Evolutionary conservation across 2,888 invertebrate species (phyloP).

Genomic region (Cephus spinipes): DNA sequence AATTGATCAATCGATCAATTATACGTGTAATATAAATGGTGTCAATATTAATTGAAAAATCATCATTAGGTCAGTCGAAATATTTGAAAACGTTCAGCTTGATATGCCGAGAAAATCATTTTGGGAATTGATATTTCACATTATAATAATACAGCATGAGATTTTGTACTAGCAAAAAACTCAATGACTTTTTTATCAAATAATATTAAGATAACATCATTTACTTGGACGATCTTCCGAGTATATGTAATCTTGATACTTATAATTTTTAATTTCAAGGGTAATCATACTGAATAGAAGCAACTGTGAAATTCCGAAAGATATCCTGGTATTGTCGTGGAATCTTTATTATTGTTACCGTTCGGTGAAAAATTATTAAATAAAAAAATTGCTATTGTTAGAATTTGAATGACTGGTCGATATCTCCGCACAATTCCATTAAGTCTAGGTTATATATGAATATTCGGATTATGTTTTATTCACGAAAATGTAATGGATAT

Average conservation of each 20-base stretch:
- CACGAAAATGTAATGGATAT: neutral
- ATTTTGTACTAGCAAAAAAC: neutral
- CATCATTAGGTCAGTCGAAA: neutral
- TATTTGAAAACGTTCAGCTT: neutral
- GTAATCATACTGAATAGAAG: neutral
- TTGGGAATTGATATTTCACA: neutral
- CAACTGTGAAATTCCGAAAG: neutral
- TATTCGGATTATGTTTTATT: neutral
- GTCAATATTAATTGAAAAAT: too few species aligned
- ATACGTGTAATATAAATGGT: too few species aligned
- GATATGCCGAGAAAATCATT: neutral
- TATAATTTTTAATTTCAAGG: neutral
- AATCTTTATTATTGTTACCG: neutral
- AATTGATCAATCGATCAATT: neutral
- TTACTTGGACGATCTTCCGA: neutral
- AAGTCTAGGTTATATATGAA: neutral
- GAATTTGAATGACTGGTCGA: neutral
- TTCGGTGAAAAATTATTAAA: neutral
- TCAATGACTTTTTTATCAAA: neutral
- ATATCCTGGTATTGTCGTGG: neutral
- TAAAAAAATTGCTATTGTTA: neutral
- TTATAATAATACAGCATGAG: too few species aligned
- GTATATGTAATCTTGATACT: neutral
- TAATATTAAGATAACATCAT: neutral
- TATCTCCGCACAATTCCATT: neutral